Evolutionary conservation across 2,797 vertebrate genomes (phyloP).

Genomic region (Gymnopithys bicolor): DNA sequence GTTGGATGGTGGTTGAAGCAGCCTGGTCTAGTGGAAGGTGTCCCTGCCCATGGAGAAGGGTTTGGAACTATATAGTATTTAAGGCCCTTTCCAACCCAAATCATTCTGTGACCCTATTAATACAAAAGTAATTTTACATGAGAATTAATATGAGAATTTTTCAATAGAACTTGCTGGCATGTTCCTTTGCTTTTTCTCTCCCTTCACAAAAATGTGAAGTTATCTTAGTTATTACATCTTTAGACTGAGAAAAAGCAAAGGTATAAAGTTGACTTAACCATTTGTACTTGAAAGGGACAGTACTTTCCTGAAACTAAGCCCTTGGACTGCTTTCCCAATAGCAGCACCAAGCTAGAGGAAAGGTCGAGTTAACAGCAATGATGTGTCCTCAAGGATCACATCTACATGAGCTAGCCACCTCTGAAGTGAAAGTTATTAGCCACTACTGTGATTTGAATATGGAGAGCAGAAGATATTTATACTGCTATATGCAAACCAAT

Average conservation of each 20-base stretch:
- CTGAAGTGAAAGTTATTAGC: background rate
- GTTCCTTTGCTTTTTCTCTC: background rate
- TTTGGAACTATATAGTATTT: background rate
- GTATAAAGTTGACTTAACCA: background rate
- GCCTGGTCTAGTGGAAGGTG: background rate
- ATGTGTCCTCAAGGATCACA: background rate
- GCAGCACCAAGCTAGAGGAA: background rate
- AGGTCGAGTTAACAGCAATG: background rate
- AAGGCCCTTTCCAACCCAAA: background rate
- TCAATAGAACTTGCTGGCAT: background rate
- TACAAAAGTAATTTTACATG: background rate
- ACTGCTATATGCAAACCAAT: fast-evolving
- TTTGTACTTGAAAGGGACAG: background rate
- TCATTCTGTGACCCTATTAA: background rate
- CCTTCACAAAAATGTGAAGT: background rate
- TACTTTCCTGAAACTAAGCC: background rate
- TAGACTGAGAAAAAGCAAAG: background rate
- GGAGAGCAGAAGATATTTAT: background rate
- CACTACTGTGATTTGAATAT: background rate
- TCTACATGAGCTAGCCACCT: background rate
- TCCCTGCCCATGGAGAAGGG: background rate
- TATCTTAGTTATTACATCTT: background rate
- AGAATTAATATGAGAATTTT: background rate
- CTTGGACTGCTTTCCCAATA: background rate
- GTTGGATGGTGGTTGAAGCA: background rate